Evolutionary conservation across 2,888 invertebrate genomes (phyloP).

Genomic region (Limnephilus auricula): DNA sequence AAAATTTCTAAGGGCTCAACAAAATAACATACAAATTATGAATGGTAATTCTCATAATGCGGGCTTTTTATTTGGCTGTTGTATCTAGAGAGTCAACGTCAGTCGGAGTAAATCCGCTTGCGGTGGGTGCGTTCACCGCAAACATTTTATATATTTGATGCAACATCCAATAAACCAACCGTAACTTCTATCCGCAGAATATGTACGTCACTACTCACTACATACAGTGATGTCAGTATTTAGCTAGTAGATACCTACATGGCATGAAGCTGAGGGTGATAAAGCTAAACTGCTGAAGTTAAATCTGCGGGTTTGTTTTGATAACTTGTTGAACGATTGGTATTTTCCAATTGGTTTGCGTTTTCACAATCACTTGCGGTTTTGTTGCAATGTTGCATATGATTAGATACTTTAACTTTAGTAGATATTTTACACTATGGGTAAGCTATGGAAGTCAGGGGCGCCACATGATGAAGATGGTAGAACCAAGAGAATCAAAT

Average conservation of each 20-base stretch:
- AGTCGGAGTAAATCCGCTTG: background rate
- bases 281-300: background rate
- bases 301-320: background rate
- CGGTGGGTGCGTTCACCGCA: background rate
- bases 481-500: background rate
- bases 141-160: background rate
- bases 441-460: background rate
- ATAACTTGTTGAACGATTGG: background rate
- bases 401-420: background rate
- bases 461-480: background rate
- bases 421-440: background rate
- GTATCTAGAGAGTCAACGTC: background rate
- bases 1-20: background rate
- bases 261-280: background rate
- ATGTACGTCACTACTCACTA: background rate
- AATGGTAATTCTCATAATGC: background rate
- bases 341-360: background rate
- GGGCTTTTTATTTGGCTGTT: background rate
- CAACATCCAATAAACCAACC: background rate
- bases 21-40: background rate
- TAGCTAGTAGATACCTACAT: background rate
- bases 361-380: background rate
- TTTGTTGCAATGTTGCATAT: too few relatives aligned
- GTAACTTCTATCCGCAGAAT: background rate
- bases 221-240: background rate